Evolutionary conservation across 2,797 vertebrate genomes (phyloP), one percentile per base, ranked within the genome.

Genomic region (Scyliorhinus canicula): DNA sequence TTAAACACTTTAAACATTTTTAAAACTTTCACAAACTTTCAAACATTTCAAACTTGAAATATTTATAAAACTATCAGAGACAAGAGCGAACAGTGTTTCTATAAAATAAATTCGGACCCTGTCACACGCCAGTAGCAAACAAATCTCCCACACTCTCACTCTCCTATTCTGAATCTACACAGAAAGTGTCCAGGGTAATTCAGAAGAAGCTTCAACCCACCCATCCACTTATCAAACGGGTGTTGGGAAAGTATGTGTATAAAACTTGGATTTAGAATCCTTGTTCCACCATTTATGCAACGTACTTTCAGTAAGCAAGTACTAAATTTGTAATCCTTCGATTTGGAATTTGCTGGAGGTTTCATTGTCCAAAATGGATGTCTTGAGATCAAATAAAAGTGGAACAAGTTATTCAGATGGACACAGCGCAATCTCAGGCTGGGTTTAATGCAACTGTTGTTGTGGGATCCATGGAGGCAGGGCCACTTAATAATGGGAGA

Each of bases 241-340:
- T 47, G 1, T 31, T 12, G 50, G 28, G 82, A 85, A 67, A 93
- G 5, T 1, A 44, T 67, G 60, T 67, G 28, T 40, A 69, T n/a
- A 69, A 57, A 90, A 90, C 24, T 69, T 28, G n/a, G 24, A 47
- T 12, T 69, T 69, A 69, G 35, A 35, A 74, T 35, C 60, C 95
- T 95, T 96, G 96, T 95, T 95, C 96, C 86, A 95, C 95, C 96
- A 95, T 93, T 95, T 96, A 96, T 96, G 96, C 96, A n/a, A 74
- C n/a, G 95, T 16, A 96, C 96, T 97, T 96, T 96, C 96, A 96
- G 95, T 96, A 96, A 85, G 95, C 95, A 96, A 96, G 96, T 96
- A 84, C 95, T 95, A 95, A 96, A 97, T 97, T 96, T 97, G 96
- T 97, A 96, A 97, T 97, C 95, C 40, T 50, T 65, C 12, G 96